Evolutionary conservation across 2,888 invertebrate species (phyloP), one percentile per base, ranked within the genome.

Genomic region (Eupeodes luniger): DNA sequence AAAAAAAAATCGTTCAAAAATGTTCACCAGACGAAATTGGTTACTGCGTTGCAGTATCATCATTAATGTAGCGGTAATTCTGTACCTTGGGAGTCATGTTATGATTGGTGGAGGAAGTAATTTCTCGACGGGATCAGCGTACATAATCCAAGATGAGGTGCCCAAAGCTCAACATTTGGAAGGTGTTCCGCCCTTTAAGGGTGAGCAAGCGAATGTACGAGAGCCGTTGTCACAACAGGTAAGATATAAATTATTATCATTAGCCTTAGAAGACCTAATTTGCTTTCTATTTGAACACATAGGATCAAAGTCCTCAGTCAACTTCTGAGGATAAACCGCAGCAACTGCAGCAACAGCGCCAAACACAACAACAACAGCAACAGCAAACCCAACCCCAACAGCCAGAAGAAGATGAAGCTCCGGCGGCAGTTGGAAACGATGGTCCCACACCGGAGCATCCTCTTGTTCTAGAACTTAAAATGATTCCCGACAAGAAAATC

Each of bases 1-100:
- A 66, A 61, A 53, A 75, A 66, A 61, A 53, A 55, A 12, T 55
- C 70, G 44, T 55, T 19, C 19, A 57, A 93, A 92, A 91, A 94
- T 94, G 94, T 94, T 95, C 90, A 94, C 94, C 81, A 94, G 95
- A 89, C 95, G 96, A 90, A 96, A 96, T 94, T 95, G 96, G 94
- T 94, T 96, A 93, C 95, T 96, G 92, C 95, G 96, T 91, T 95
- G 96, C 93, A 96, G 96, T 94, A 96, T 96, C 91, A 95, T 96
- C 85, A 95, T 96, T 90, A 96, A 96, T 92, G 95, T 96, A 89
- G 96, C 95, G 90, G 96, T 96, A 78, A 93, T 96, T 81, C 93
- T 96, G 88, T 96, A 96, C 93, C 95, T 96, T 90, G 96, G 96
- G 91, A 95, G 96, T 92, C 96, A 96, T 91, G 94, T 95, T 83